Evolutionary conservation across 2,113 vertebrate genomes (phyloP).

Genomic region (Phaetusa simplex): DNA sequence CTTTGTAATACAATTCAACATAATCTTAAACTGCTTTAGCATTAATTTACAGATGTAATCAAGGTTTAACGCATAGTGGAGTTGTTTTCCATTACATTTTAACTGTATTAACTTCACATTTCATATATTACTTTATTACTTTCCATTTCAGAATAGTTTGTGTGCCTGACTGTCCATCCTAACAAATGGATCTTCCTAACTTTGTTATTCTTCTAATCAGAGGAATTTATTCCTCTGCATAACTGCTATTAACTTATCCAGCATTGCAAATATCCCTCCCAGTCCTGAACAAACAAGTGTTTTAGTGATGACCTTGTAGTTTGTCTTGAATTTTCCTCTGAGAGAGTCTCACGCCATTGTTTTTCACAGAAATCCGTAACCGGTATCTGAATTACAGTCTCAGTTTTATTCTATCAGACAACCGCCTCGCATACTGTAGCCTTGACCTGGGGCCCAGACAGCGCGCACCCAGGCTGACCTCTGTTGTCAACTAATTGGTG

Average conservation of each 20-base stretch:
- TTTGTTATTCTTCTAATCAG: slow-evolving; percentile 35
- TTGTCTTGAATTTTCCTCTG: background rate
- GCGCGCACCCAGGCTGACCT: background rate
- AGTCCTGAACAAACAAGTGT: background rate
- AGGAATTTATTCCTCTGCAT: slow-evolving; percentile 26
- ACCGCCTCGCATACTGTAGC: background rate
- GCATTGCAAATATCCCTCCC: background rate
- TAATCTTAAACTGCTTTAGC: background rate
- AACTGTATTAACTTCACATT: slow-evolving; percentile 51
- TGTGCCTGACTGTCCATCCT: slow-evolving; percentile 42
- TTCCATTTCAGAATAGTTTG: background rate
- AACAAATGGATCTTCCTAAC: background rate
- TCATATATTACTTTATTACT: slow-evolving; percentile 26
- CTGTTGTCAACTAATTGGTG: fast-evolving
- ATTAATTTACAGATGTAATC: slow-evolving; percentile 24
- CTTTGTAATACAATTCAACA: slow-evolving; percentile 8
- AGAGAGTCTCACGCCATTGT: background rate
- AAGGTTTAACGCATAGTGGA: background rate
- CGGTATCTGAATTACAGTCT: background rate
- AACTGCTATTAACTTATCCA: background rate
- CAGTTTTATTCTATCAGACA: background rate
- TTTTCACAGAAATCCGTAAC: background rate
- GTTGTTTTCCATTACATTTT: slow-evolving; percentile 29
- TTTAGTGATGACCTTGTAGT: background rate
- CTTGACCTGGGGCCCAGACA: background rate